Evolutionary conservation across 2,888 invertebrate genomes (phyloP).

Genomic region (Elaeidobius kamerunicus): DNA sequence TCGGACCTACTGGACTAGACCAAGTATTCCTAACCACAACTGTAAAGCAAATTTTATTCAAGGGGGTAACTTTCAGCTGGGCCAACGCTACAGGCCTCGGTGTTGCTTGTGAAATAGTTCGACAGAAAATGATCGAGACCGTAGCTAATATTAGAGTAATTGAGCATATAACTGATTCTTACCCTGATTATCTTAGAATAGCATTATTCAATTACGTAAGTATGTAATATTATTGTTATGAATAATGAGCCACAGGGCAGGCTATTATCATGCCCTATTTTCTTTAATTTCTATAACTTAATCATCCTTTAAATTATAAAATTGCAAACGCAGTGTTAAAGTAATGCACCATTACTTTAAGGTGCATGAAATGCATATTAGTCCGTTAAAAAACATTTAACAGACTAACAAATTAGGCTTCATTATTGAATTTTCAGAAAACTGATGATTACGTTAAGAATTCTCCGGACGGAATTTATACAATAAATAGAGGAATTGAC

Average conservation of each 20-base stretch:
- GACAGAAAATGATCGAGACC: slow-evolving; percentile 29
- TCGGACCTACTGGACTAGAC: slow-evolving; percentile 19
- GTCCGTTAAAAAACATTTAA: too few species aligned
- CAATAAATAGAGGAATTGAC: slow-evolving; percentile 53
- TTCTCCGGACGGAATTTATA: slow-evolving; percentile 52
- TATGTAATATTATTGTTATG: slow-evolving; percentile 9
- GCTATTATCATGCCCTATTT: background rate
- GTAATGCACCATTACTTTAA: too few species aligned
- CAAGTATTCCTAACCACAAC: slow-evolving; percentile 32
- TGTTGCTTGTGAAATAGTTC: slow-evolving; percentile 34
- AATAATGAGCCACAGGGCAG: background rate
- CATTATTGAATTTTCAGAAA: slow-evolving; percentile 36
- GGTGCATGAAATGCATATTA: too few species aligned
- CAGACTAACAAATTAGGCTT: too few species aligned
- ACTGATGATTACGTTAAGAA: slow-evolving; percentile 39
- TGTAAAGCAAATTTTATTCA: slow-evolving; percentile 33
- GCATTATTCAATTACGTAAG: slow-evolving; percentile 36
- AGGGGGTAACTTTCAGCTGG: slow-evolving; percentile 34
- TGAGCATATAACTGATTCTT: slow-evolving; percentile 13
- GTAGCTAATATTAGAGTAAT: slow-evolving; percentile 27
- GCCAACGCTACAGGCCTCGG: slow-evolving; percentile 25
- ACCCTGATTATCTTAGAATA: slow-evolving; percentile 25
- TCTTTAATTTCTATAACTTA: background rate
- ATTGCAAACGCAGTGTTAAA: too few species aligned
- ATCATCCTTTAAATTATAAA: slow-evolving; percentile 1